A percentile compares a stretch with the other conserved stretches of the same genome.
phyloP scores from a whole-genome alignment of 2,888 invertebrate species.

The Malacosoma neustria region DNA sequence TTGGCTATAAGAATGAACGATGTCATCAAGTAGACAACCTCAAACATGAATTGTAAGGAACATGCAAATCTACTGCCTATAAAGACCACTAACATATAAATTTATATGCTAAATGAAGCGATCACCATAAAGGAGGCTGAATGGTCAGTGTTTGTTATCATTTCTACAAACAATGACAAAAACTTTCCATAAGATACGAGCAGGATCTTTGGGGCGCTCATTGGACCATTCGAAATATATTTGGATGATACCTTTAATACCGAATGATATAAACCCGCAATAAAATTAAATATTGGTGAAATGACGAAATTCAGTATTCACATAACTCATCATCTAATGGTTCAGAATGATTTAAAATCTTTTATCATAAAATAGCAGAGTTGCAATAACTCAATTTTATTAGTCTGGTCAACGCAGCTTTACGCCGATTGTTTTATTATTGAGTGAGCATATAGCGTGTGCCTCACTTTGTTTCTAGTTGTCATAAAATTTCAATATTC shows the following conservation, averaged over 20 bases:
- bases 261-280: slow-evolving; percentile 60
- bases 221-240: slow-evolving; percentile 49
- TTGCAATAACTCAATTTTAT: slow-evolving; percentile 71
- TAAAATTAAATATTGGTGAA: slow-evolving; percentile 65
- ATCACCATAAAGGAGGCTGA: slow-evolving; percentile 57
- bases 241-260: slow-evolving; percentile 55
- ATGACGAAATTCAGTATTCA: slow-evolving; percentile 64
- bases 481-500: slow-evolving; percentile 47
- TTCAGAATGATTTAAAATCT: slow-evolving; percentile 71
- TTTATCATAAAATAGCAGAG: slow-evolving; percentile 70
- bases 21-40: slow-evolving; percentile 23
- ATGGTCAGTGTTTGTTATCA: slow-evolving; percentile 68
- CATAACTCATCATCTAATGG: slow-evolving; percentile 73
- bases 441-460: slow-evolving; percentile 40
- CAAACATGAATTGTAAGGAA: slow-evolving; percentile 36
- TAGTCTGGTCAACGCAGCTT: slow-evolving; percentile 64
- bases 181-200: slow-evolving; percentile 47
- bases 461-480: slow-evolving; percentile 40
- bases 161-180: slow-evolving; percentile 53
- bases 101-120: slow-evolving; percentile 67
- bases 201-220: slow-evolving; percentile 29
- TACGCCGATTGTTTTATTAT: slow-evolving; percentile 59
- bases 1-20: background rate
- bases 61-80: slow-evolving; percentile 69
- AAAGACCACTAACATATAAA: slow-evolving; percentile 55